Evolutionary conservation across 2,113 vertebrate species (phyloP), one percentile per base, ranked within the genome.

Genomic region (Bufo bufo): DNA sequence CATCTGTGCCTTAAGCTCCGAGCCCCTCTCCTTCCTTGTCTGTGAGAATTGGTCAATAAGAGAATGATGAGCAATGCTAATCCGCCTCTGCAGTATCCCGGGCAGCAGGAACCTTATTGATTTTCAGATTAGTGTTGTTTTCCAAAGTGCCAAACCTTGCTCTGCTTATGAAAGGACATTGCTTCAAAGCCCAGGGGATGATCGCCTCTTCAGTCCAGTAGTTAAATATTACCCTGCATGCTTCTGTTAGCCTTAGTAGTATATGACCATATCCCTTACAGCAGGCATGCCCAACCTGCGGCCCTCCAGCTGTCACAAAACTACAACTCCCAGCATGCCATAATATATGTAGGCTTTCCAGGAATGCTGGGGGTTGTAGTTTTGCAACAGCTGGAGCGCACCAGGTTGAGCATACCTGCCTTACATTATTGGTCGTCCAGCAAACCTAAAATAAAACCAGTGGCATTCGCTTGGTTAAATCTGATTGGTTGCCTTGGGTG

Each of bases 91-190:
- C 61, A 54, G 58, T 69, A 80, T 87, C 63, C 61, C 85, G 69
- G 85, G 63, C 85, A 87, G 49, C 77, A 81, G 85, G 33, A 16
- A 78, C 58, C 85, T 79, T 65, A 87, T 87, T 87, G 85, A 87
- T 87, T 87, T 71, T 69, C 75, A 71, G 85, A 87, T 87, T 80
- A 86, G 75, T 86, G 52, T 33, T 69, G 43, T 79, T 86, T 87
- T 87, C 61, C 80, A 14, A 65, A 80, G 77, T 65, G 72, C 23
- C 77, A 87, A 87, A 71, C 61, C 75, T 80, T 69, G 63, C 63
- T 87, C 77, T 54, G 77, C 77, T 78, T 87, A 33, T 71, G 23
- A 80, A 80, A 80, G 77, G 77, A 87, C 59, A 52, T 71, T 54
- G 47, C 61, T 66, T 20, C 45, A 71, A 71, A 80, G 71, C 47